Conservation (phyloP, 2,888 invertebrate species). For the Spilosoma lubricipeda region DNA sequence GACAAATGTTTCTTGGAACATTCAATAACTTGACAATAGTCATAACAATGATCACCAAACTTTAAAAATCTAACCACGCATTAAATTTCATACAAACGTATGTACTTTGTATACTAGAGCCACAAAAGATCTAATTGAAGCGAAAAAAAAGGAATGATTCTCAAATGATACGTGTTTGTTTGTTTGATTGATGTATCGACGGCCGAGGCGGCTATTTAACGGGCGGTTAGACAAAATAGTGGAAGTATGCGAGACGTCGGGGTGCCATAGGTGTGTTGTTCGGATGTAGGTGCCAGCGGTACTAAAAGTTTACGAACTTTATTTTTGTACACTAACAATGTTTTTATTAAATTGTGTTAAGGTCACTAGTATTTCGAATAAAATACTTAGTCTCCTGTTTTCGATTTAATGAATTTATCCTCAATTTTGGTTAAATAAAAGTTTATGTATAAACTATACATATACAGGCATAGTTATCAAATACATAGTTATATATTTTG, state of each 20-base stretch:
- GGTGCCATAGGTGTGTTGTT: conserved; percentile 72
- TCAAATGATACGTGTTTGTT: conserved; percentile 76
- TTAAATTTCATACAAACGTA: conserved; percentile 78
- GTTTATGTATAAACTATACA: no score
- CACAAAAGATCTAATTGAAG: conserved; percentile 85
- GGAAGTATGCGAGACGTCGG: conserved; percentile 71
- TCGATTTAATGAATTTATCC: background rate
- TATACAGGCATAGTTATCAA: no score
- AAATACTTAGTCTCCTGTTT: background rate
- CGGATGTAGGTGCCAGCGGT: conserved; percentile 62
- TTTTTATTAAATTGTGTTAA: no score
- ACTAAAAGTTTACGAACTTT: conserved; percentile 65
- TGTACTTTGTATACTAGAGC: conserved; percentile 70
- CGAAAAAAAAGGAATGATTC: conserved; percentile 75
- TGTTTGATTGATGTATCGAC: conserved; percentile 85
- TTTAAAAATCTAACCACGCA: conserved; percentile 74
- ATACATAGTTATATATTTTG: no score
- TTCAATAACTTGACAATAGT: conserved; percentile 60
- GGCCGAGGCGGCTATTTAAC: conserved; percentile 82
- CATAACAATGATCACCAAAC: conserved; percentile 49
- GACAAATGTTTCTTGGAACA: conserved; percentile 37
- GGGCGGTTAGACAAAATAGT: conserved; percentile 84
- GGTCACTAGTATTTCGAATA: background rate
- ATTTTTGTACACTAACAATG: background rate
- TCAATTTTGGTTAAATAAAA: background rate